Percentiles rank a stretch among this genome's conserved stretches.
Evolutionary conservation across 2,888 invertebrate species (phyloP).

Genomic region (Hydroisotoma schaefferi): DNA sequence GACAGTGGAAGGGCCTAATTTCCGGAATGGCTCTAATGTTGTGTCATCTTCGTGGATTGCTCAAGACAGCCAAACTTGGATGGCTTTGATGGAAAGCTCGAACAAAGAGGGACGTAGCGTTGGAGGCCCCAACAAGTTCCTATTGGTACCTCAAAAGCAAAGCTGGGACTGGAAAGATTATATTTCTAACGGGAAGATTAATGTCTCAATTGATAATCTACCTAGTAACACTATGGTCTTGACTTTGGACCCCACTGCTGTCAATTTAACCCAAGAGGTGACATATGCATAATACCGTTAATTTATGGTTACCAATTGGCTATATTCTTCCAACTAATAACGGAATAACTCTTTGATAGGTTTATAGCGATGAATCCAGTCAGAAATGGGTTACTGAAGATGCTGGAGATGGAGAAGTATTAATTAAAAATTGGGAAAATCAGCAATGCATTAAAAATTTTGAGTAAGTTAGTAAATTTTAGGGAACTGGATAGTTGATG

Average conservation of each 20-base stretch:
- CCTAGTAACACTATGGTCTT: slow-evolving; percentile 24
- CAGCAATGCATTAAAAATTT: slow-evolving; percentile 42
- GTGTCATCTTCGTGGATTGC: slow-evolving; percentile 27
- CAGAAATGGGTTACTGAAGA: slow-evolving; percentile 36
- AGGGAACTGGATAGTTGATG: not conserved
- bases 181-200: slow-evolving; percentile 19
- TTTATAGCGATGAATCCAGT: slow-evolving; percentile 27
- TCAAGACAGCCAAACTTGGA: slow-evolving; percentile 29
- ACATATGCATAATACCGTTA: not conserved
- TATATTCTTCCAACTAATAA: not conserved
- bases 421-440: slow-evolving; percentile 41
- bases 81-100: slow-evolving; percentile 20
- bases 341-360: slow-evolving; percentile 8
- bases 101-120: slow-evolving; percentile 14
- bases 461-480: slow-evolving; percentile 27
- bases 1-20: slow-evolving; percentile 21
- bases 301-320: not conserved
- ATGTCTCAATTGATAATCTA: slow-evolving; percentile 15
- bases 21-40: slow-evolving; percentile 18
- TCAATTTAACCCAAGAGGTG: slow-evolving; percentile 33
- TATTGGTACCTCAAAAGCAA: slow-evolving; percentile 28
- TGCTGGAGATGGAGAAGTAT: slow-evolving; percentile 27
- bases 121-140: slow-evolving; percentile 24
- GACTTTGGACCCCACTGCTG: slow-evolving; percentile 25
- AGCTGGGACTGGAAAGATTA: slow-evolving; percentile 26